A percentile compares a stretch with the other conserved stretches of the same genome.
Conservation (phyloP, 2,888 invertebrate genomes). For the Drosophila rellima region DNA sequence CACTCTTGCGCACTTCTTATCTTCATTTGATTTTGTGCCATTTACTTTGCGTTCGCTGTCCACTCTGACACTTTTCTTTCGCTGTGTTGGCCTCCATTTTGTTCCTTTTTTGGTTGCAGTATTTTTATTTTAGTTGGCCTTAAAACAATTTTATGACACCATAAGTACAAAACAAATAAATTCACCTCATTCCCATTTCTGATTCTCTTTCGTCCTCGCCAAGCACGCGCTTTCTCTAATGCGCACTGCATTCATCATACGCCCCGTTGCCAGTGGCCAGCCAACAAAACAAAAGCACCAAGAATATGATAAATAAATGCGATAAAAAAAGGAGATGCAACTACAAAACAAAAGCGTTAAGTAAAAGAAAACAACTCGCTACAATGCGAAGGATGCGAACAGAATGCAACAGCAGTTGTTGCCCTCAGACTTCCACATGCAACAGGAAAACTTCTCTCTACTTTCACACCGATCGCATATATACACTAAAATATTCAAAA, state of each 20-base stretch:
- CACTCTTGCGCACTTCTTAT: constrained; percentile 48
- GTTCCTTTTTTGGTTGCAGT: constrained; percentile 10
- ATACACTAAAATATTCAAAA: too few relatives aligned
- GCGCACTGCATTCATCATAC: constrained; percentile 76
- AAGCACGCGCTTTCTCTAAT: constrained; percentile 58
- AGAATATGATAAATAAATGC: constrained; percentile 75
- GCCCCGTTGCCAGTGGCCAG: constrained; percentile 66
- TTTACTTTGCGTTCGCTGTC: constrained; percentile 30
- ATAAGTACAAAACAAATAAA: constrained; percentile 79
- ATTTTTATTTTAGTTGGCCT: constrained; percentile 73
- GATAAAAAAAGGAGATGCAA: constrained; percentile 20
- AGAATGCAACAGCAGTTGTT: constrained; percentile 54
- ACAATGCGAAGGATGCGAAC: constrained; percentile 55
- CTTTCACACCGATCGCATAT: neutral
- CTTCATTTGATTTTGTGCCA: constrained; percentile 55
- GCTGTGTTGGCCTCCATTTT: neutral
- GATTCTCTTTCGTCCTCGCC: neutral
- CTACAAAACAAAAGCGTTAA: constrained; percentile 17
- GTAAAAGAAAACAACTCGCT: constrained; percentile 32
- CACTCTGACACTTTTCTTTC: constrained; percentile 35
- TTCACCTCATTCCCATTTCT: constrained; percentile 34
- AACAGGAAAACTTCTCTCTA: neutral
- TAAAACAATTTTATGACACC: constrained; percentile 79
- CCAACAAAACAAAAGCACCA: constrained; percentile 58
- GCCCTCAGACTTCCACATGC: constrained; percentile 23